Evolutionary conservation across 2,113 vertebrate species (phyloP), one percentile per base, ranked within the genome.

Genomic region (Prunella himalayana): DNA sequence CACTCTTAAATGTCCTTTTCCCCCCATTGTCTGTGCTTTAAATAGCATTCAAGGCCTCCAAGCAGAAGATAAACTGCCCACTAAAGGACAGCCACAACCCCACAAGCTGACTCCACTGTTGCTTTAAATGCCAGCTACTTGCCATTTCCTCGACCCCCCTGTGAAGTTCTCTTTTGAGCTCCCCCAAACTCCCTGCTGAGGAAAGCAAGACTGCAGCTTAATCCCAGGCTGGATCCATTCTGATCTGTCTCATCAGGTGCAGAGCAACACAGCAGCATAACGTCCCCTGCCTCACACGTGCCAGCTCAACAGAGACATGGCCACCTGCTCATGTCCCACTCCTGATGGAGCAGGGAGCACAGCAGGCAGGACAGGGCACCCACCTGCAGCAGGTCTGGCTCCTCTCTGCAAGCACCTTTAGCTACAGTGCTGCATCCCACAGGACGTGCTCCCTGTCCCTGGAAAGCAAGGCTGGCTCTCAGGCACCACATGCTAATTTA

Each of bases 271-370:
- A 85, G 73, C 64, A 75, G 56, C 44, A 39, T 8, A 39, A 75
- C 47, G 61, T 25, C 44, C 20, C 31, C 54, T 10, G 22, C 8
- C 1, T 42, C 45, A 41, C 1, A 2, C 0, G 0, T 10, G 42
- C 33, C 4, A 79, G 1, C 69, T 33, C 69, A 51, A 28, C 42
- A 3, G 3, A 37, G 60, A 21, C 0, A 0, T 0, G 33, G 39
- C 23, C 42, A 49, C 20, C 15, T 15, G 65, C 42, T 47, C 27
- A 1, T 1, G 1, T 3, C 45, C 42, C 50, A 18, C 33, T n/a
- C 13, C 24, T 37, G 5, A 54, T 1, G 20, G 33, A 42, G 13
- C 0, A 4, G 14, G 45, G 30, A 78, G 35, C 50, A 41, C 78
- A 64, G 69, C 19, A 27, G 39, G 37, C 9, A 1, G 2, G 11